Conservation (phyloP, 2,113 vertebrate species). For the Xenus cinereus region DNA sequence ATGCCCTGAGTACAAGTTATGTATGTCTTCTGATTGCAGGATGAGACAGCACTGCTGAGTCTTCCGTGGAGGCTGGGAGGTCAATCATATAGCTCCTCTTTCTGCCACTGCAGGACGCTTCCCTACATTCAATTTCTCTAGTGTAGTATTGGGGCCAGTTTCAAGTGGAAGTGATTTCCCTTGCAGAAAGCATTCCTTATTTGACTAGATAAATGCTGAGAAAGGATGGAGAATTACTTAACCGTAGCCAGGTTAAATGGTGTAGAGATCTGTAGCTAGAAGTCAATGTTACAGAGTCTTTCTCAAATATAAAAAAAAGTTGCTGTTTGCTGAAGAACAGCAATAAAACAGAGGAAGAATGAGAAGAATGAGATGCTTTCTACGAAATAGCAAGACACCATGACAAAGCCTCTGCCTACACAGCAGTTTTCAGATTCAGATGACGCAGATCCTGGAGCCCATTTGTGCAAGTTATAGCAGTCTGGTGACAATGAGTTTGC, state of each 20-base stretch:
- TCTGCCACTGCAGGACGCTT: neutral
- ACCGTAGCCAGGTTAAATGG: neutral
- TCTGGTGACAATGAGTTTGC: neutral
- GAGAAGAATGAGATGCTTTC: neutral
- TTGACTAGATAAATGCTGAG: neutral
- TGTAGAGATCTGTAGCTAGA: neutral
- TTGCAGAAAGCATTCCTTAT: neutral
- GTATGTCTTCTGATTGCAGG: neutral
- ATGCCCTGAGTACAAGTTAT: neutral
- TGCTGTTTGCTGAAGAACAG: neutral
- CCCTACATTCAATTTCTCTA: neutral
- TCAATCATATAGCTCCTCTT: neutral
- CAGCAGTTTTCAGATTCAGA: neutral
- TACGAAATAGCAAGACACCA: neutral
- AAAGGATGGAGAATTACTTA: neutral
- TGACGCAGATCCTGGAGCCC: neutral
- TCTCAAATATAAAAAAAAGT: neutral
- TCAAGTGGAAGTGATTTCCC: neutral
- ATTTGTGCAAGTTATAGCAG: neutral
- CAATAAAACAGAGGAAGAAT: neutral
- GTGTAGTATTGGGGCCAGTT: neutral
- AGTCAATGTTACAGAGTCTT: neutral
- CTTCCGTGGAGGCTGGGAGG: neutral
- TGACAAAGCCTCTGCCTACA: neutral
- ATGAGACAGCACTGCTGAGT: neutral